Evolutionary conservation across 2,113 vertebrate genomes (phyloP).

Genomic region (Oncorhynchus masou): DNA sequence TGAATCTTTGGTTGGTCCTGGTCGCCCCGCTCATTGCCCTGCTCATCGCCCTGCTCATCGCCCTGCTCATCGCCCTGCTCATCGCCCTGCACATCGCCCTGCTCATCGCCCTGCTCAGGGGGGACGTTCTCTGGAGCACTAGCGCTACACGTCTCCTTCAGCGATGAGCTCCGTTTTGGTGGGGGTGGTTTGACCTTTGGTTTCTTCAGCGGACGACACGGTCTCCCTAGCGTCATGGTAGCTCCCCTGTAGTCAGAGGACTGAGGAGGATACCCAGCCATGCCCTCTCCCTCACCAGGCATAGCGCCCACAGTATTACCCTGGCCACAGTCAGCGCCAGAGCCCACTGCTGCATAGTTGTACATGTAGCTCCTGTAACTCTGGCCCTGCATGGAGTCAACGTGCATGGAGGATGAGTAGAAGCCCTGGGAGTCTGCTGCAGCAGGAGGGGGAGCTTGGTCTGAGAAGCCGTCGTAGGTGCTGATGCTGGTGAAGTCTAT

Average conservation of each 20-base stretch:
- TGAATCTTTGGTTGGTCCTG: constrained; percentile 93
- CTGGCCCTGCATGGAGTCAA: constrained; percentile 84
- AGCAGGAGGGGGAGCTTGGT: constrained; percentile 82
- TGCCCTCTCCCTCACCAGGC: constrained; percentile 18
- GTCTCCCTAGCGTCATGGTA: constrained; percentile 82
- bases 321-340: constrained; percentile 74
- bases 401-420: constrained; percentile 94
- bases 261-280: constrained; percentile 61
- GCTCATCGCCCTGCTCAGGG: constrained; percentile 42
- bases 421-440: constrained; percentile 86
- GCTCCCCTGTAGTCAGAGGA: constrained; percentile 63
- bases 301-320: constrained; percentile 73
- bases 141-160: constrained; percentile 82
- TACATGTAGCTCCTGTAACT: constrained; percentile 85
- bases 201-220: constrained; percentile 90
- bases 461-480: constrained; percentile 86
- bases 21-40: too few species aligned
- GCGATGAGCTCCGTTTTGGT: constrained; percentile 92
- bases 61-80: constrained; percentile 73
- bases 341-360: constrained; percentile 88
- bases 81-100: constrained; percentile 64
- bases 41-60: constrained; percentile 72
- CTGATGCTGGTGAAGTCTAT: constrained; percentile 74
- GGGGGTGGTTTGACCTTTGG: constrained; percentile 96
- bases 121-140: neutral